These are phyloP conservation scores for Chymomyza fuscimana DNA, from an alignment of 2,888 invertebrate genomes.

Conservation along the genomic window DNA sequence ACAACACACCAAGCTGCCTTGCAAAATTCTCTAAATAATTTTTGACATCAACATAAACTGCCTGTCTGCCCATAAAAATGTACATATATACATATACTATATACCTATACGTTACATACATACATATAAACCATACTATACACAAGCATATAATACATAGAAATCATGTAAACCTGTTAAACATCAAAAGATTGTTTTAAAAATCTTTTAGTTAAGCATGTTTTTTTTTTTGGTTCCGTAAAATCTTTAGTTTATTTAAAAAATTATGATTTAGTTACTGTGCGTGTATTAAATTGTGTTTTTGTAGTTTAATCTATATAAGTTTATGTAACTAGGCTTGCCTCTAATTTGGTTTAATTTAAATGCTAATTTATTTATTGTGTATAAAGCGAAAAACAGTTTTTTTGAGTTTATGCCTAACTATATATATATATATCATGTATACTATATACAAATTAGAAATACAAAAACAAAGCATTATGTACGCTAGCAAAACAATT, in stretches of 20 bases:
- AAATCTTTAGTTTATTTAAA: background rate
- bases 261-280: background rate
- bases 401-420: background rate
- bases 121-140: slow-evolving; percentile 5
- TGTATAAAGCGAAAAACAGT: background rate
- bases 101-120: slow-evolving; percentile 30
- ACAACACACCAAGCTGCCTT: slow-evolving; percentile 19
- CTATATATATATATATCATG: slow-evolving; percentile 1
- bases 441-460: background rate
- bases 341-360: slow-evolving; percentile 39
- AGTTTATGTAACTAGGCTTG: background rate
- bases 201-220: slow-evolving; percentile 33
- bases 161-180: slow-evolving; percentile 61
- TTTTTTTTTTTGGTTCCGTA: slow-evolving; percentile 17
- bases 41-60: slow-evolving; percentile 17
- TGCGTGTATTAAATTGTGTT: background rate
- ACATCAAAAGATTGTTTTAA: slow-evolving; percentile 20
- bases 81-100: slow-evolving; percentile 16
- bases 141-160: slow-evolving; percentile 7
- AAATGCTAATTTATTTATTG: slow-evolving; percentile 39
- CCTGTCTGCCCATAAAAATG: background rate
- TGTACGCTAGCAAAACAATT: background rate
- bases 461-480: slow-evolving; percentile 2
- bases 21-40: background rate
- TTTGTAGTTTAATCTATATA: background rate